Percentiles rank a stretch among this genome's conserved stretches.
Evolutionary conservation across 2,797 vertebrate genomes (phyloP).

Genomic region (Hemibagrus guttatus): DNA sequence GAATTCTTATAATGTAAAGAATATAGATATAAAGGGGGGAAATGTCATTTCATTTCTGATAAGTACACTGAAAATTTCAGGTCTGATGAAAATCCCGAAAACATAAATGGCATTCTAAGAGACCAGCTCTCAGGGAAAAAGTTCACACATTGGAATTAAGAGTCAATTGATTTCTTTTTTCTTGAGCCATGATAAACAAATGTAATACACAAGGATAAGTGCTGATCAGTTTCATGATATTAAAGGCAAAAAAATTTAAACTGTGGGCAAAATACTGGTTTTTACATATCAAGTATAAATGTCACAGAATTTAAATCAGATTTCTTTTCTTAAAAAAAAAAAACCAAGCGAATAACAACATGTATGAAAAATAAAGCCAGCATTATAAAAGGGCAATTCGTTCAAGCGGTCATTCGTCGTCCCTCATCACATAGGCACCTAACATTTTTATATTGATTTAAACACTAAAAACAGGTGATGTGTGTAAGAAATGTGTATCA

Average conservation of each 20-base stretch:
- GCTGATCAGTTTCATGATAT: not conserved
- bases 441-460: not conserved
- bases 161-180: not conserved
- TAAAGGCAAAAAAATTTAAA: not conserved
- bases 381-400: conserved; percentile 21
- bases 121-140: conserved; percentile 70
- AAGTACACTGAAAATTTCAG: conserved; percentile 6
- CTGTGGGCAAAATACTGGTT: not conserved
- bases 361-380: conserved; percentile 8
- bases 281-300: not conserved
- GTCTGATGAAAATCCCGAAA: conserved; percentile 1
- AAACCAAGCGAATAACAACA: not conserved
- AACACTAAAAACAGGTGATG: conserved; percentile 1
- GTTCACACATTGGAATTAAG: conserved; percentile 33
- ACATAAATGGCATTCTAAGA: conserved; percentile 54
- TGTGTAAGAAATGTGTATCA: not conserved
- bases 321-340: not conserved
- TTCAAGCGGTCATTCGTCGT: conserved; percentile 7
- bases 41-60: not conserved
- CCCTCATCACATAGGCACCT: conserved; percentile 27
- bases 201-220: not conserved
- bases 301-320: not conserved
- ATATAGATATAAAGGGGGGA: not conserved
- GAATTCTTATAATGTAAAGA: not conserved
- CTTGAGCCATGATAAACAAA: not conserved